A percentile compares a stretch with the other conserved stretches of the same genome.
Evolutionary conservation across 2,888 invertebrate species (phyloP).

Genomic region (Epiblema foenella): DNA sequence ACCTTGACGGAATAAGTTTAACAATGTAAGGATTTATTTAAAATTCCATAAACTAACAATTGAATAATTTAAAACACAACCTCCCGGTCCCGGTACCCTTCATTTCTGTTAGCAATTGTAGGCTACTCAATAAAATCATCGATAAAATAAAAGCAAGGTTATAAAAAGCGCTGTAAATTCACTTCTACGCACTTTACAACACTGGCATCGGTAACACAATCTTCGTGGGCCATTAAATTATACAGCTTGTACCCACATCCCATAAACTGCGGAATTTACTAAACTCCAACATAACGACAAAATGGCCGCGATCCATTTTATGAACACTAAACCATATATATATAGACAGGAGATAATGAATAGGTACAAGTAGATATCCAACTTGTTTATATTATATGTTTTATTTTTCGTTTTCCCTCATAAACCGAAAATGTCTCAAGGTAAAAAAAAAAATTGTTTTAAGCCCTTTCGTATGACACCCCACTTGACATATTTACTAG

Average conservation of each 20-base stretch:
- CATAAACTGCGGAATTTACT: conserved; percentile 39
- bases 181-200: conserved; percentile 17
- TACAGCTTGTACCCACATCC: conserved; percentile 33
- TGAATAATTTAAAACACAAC: not conserved
- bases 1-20: no score
- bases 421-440: no score
- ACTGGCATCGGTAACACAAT: conserved; percentile 33
- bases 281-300: conserved; percentile 39
- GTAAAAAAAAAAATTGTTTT: no score
- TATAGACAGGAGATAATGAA: no score
- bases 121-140: conserved; percentile 12
- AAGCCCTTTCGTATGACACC: no score
- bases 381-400: no score
- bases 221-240: conserved; percentile 32
- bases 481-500: no score
- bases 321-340: conserved; percentile 17
- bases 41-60: not conserved
- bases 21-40: no score
- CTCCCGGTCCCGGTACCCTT: no score
- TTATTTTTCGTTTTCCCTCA: no score
- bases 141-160: conserved; percentile 19
- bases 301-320: conserved; percentile 41
- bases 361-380: no score
- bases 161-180: conserved; percentile 25
- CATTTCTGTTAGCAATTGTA: conserved; percentile 8